Percentiles rank a stretch among this genome's conserved stretches.
Conservation (phyloP, 2,797 vertebrate species). For the Chaunax sp. region DNA sequence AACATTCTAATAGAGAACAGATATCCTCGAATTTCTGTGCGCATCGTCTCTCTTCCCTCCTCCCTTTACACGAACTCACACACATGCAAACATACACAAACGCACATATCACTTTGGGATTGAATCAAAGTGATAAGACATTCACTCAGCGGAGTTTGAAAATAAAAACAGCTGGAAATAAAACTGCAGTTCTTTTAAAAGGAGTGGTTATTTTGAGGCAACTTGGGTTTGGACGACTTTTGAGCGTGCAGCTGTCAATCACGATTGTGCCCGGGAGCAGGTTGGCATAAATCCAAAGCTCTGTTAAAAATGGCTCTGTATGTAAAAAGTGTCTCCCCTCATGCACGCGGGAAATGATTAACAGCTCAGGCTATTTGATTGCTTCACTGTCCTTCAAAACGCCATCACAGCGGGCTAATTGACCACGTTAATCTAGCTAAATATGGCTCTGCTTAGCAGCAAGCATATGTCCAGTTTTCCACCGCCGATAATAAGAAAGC, state of each 20-base stretch:
- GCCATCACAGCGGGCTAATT: constrained; percentile 68
- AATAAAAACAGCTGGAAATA: constrained; percentile 50
- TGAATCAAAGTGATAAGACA: constrained; percentile 72
- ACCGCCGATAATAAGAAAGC: constrained; percentile 56
- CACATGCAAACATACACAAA: constrained; percentile 43
- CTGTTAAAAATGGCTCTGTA: constrained; percentile 47
- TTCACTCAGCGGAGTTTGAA: constrained; percentile 50
- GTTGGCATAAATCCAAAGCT: constrained; percentile 39
- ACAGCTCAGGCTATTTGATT: constrained; percentile 70
- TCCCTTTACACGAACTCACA: constrained; percentile 51
- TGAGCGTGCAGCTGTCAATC: constrained; percentile 62
- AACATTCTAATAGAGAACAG: constrained; percentile 99
- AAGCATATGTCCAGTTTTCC: constrained; percentile 68
- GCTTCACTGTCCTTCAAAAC: constrained; percentile 75
- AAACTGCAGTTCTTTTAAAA: constrained; percentile 51
- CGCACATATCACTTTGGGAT: constrained; percentile 70
- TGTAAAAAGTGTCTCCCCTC: constrained; percentile 50
- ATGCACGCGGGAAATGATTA: constrained; percentile 68
- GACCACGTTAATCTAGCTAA: constrained; percentile 69
- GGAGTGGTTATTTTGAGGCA: constrained; percentile 70
- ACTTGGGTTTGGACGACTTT: constrained; percentile 73
- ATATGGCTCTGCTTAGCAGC: constrained; percentile 56
- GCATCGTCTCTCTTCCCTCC: constrained; percentile 79
- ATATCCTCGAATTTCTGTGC: constrained; percentile 99
- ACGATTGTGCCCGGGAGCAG: constrained; percentile 40